A percentile compares a stretch with the other conserved stretches of the same genome.
These are phyloP conservation scores for Trichacis sp. DNA, from an alignment of 2,888 invertebrate species.

Conservation along the genomic window DNA sequence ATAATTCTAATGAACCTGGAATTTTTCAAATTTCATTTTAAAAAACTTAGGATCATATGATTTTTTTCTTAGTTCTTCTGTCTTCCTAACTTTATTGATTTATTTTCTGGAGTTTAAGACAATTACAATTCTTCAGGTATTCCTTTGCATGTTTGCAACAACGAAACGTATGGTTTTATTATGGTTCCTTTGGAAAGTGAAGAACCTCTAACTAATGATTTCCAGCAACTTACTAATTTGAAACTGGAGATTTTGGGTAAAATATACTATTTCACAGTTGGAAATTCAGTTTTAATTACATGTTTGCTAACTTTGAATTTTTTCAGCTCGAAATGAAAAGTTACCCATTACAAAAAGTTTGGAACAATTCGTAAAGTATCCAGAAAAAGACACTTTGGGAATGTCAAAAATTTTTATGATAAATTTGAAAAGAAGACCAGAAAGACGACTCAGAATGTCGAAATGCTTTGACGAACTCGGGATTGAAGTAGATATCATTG, in stretches of 20 bases:
- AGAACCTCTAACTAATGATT: constrained; percentile 76
- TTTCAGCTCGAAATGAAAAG: constrained; percentile 58
- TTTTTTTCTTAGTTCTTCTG: too few relatives aligned
- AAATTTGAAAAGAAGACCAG: constrained; percentile 86
- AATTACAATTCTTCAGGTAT: constrained; percentile 72
- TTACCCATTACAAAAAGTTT: constrained; percentile 59
- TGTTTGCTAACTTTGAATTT: too few relatives aligned
- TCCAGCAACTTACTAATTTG: constrained; percentile 80
- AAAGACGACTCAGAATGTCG: constrained; percentile 84
- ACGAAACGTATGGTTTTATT: constrained; percentile 83
- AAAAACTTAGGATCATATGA: too few relatives aligned
- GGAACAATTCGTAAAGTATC: constrained; percentile 61
- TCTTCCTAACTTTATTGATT: too few relatives aligned
- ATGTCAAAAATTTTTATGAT: constrained; percentile 91
- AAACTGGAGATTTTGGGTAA: constrained; percentile 81
- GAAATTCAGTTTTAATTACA: too few relatives aligned
- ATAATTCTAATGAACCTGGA: too few relatives aligned
- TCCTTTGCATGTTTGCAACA: constrained; percentile 83
- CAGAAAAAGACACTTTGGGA: constrained; percentile 75
- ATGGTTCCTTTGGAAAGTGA: constrained; percentile 83
- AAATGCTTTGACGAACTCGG: constrained; percentile 84
- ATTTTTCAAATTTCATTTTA: too few relatives aligned
- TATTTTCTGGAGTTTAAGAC: too few relatives aligned
- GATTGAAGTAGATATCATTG: constrained; percentile 79
- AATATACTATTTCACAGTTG: too few relatives aligned